Percentiles rank a stretch among this genome's conserved stretches.
phyloP scores from a whole-genome alignment of 1,140 invertebrate genomes.

The Hylaeus anthracinus region DNA sequence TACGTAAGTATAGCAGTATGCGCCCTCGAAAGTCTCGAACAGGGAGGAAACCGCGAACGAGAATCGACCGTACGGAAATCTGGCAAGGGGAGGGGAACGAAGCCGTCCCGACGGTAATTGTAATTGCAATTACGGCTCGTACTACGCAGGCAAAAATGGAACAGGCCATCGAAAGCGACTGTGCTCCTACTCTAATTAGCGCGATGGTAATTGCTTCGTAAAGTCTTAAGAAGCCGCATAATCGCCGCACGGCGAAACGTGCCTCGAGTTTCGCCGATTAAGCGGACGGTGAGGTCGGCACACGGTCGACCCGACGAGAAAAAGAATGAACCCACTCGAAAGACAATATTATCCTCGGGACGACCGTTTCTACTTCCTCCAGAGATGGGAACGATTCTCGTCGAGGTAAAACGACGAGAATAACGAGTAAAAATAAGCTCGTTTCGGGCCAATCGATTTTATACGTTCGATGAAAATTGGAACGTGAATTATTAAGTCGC shows the following conservation, averaged over 20 bases:
- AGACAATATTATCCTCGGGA: background rate
- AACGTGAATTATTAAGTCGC: too few relatives aligned
- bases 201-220: conserved; percentile 59
- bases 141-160: conserved; percentile 46
- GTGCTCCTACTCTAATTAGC: conserved; percentile 58
- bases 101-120: background rate
- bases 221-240: conserved; percentile 53
- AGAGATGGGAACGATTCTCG: too few relatives aligned
- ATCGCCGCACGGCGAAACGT: conserved; percentile 47
- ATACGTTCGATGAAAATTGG: too few relatives aligned
- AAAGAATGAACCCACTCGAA: conserved; percentile 7
- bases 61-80: background rate
- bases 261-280: conserved; percentile 47
- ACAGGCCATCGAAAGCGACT: conserved; percentile 44
- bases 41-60: background rate
- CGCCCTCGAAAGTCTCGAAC: background rate
- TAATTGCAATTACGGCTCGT: conserved; percentile 10
- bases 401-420: too few relatives aligned
- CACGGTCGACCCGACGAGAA: conserved; percentile 3
- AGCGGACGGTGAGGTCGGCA: background rate
- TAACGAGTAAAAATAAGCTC: too few relatives aligned
- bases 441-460: too few relatives aligned
- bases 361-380: background rate
- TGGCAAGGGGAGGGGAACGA: background rate
- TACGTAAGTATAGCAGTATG: too few relatives aligned